Base-by-base conservation (phyloP, 2,797 vertebrate species). In the Xyrichtys novacula region DNA sequence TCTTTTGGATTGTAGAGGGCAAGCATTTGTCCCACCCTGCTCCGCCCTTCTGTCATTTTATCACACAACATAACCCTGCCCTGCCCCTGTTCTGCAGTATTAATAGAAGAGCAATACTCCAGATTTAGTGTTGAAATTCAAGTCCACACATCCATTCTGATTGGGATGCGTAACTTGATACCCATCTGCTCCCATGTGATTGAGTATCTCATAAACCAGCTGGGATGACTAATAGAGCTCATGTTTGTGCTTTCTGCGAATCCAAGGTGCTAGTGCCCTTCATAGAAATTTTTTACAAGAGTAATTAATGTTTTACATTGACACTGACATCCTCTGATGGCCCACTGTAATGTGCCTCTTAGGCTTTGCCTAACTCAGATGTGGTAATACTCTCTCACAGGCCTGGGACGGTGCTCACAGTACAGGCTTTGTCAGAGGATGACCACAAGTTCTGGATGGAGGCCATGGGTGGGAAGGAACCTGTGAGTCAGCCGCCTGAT, bases 381-480 rank as follows among this genome's bases (percentile, higher is more conserved):
- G 49, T 49, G 58, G n/a, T 62, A 1, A 74, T 25, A 1, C 50
- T 81, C 31, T 78, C 50, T 83, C 80, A 17, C 83, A 99, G 98
- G 68, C 96, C 96, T 6, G 96, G 96, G 2, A 93, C 92, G n/a
- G 85, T 96, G 39, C 78, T 98, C 74, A 99, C 97, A 16, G 92
- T 99, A 84, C 98, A 99, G 85, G 94, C 97, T 0, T 93, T 98
- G 80, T 99, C 97, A 2, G 97, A 99, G 82, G 96, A 98, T 69
- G 96, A 99, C 86, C 93, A 96, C 70, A 96, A 92, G 80, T 94
- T 95, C 68, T 99, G 98, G 98, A 94, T 99, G 92, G 96, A 97
- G 81, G 96, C 96, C 47, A 95, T 99, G 95, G 98, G 96, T 76
- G 97, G 98, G 85, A 99, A 97, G 90, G 98, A 98, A 85, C 92